A percentile compares a stretch with the other conserved stretches of the same genome.
Evolutionary conservation across 2,888 invertebrate genomes (phyloP).

Genomic region (Drosophila ustulata): DNA sequence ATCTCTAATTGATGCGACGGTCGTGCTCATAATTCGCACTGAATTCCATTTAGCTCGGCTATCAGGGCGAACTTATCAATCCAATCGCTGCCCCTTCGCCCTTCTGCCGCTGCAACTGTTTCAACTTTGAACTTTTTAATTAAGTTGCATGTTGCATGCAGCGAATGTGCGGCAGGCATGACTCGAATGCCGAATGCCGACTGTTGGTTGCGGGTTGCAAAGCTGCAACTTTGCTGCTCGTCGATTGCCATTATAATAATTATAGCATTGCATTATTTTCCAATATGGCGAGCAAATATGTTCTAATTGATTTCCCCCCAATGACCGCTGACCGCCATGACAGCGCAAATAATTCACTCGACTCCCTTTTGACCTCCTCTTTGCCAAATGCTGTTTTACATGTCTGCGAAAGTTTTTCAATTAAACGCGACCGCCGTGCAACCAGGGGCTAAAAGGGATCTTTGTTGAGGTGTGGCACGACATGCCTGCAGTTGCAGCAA

Average conservation of each 20-base stretch:
- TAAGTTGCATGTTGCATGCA: slow-evolving; percentile 32
- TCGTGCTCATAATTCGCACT: slow-evolving; percentile 3
- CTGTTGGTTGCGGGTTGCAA: background rate
- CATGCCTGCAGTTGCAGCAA: slow-evolving; percentile 10
- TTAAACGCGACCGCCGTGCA: slow-evolving; percentile 41
- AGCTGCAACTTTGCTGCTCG: slow-evolving; percentile 2
- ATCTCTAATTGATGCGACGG: background rate
- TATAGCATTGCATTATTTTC: slow-evolving; percentile 8
- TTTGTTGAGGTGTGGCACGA: slow-evolving; percentile 24
- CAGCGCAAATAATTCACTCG: slow-evolving; percentile 7
- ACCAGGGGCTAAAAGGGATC: background rate
- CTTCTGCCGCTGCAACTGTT: background rate
- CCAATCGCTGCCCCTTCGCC: background rate
- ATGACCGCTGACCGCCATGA: slow-evolving; percentile 16
- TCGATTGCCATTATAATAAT: slow-evolving; percentile 20
- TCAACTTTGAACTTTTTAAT: slow-evolving; percentile 38
- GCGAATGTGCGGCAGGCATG: background rate
- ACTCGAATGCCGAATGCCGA: background rate
- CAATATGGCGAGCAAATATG: slow-evolving; percentile 11
- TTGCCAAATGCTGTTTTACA: slow-evolving; percentile 27
- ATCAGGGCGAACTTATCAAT: slow-evolving; percentile 14
- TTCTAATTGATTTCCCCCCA: slow-evolving; percentile 40
- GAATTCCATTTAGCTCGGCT: background rate
- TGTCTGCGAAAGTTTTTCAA: slow-evolving; percentile 61
- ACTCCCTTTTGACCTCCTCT: background rate